Percentiles rank a stretch among this genome's conserved stretches.
Conservation (phyloP, 2,888 invertebrate genomes). For the Pandemis corylana region DNA sequence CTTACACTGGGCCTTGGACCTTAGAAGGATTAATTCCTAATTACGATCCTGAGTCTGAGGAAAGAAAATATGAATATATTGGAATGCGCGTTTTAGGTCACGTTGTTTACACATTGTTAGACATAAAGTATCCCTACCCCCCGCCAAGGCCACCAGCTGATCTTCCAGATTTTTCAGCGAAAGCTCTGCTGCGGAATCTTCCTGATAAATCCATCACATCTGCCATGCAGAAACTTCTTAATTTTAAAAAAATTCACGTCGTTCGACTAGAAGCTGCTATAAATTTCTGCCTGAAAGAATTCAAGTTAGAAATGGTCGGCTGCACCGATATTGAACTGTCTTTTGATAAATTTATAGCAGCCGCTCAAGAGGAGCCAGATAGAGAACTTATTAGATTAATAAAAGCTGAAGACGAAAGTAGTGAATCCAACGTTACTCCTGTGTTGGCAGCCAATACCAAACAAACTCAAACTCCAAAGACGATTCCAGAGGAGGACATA, state of each 20-base stretch:
- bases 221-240: conserved; percentile 74
- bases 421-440: conserved; percentile 54
- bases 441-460: conserved; percentile 71
- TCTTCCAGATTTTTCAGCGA: conserved; percentile 68
- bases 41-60: conserved; percentile 71
- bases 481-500: conserved; percentile 85
- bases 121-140: conserved; percentile 77
- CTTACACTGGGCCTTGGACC: conserved; percentile 82
- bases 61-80: conserved; percentile 73
- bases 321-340: conserved; percentile 77
- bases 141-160: conserved; percentile 63
- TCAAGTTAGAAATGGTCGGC: conserved; percentile 82
- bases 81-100: conserved; percentile 79
- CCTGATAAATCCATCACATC: conserved; percentile 70
- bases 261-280: conserved; percentile 81
- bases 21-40: conserved; percentile 74
- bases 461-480: conserved; percentile 86
- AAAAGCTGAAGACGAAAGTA: conserved; percentile 67
- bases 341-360: conserved; percentile 67
- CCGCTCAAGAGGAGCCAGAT: conserved; percentile 61
- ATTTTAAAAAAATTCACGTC: conserved; percentile 69
- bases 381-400: conserved; percentile 70
- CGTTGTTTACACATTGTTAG: conserved; percentile 81
- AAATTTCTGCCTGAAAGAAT: conserved; percentile 83
- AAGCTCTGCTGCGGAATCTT: conserved; percentile 74